Evolutionary conservation across 2,888 invertebrate species (phyloP), one percentile per base, ranked within the genome.

Genomic region (Pollenia labialis): DNA sequence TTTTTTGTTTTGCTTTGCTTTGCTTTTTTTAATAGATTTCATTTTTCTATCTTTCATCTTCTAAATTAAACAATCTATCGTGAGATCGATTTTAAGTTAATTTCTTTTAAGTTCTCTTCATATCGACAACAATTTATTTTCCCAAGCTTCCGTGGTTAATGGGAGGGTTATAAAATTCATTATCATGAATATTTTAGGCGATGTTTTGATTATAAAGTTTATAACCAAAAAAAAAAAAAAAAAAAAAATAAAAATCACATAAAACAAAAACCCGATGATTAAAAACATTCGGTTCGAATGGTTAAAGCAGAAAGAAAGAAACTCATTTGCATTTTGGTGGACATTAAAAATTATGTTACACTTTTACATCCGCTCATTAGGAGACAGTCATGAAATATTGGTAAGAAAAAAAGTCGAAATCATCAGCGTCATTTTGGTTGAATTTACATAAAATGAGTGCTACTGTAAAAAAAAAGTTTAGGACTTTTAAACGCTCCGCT

Each of bases 321-420:
- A n/a, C 62, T 79, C 66, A 76, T 83, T 75, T 80, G 75, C 85
- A 80, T 85, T 81, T 75, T 68, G 16, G 40, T 52, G 32, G 32
- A 74, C 60, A 71, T 82, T 85, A 68, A 81, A 83, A 83, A 66
- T 69, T 82, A 79, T 74, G 60, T 69, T 85, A 74, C 68, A 85
- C 79, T 74, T 87, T 83, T 85, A 86, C 88, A 88, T 87, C 86
- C 88, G 87, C 85, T 88, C 88, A 88, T 88, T 88, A 88, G 80
- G 74, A 52, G 60, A 58, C 82, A 46, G 32, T 48, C 60, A 50
- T 64, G 42, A 18, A 80, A 32, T 32, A 32, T 32, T 32, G 32
- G 32, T 32, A 80, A 23, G 0, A n/a, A 10, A 46, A 11, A 64
- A 79, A 79, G 23, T 69, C 52, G 52, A 80, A 56, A 56, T 64